Conservation (phyloP, 2,888 invertebrate genomes). For the Andrena bicolor region DNA sequence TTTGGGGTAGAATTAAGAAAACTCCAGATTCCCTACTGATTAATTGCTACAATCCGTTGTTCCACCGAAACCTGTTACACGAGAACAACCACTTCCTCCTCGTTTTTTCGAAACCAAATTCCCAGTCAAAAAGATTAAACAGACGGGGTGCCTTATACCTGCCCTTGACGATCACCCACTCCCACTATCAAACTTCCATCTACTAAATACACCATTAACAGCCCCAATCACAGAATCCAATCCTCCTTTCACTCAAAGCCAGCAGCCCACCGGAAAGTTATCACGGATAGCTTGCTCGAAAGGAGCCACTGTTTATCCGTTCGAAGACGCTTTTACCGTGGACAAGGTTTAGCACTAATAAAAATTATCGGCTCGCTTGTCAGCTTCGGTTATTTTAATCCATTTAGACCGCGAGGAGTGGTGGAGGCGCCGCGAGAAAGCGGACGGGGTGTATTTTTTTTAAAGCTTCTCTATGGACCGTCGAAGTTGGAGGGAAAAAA, state of each 20-base stretch:
- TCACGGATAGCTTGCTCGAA: slow-evolving; percentile 24
- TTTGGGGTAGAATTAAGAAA: too few relatives aligned
- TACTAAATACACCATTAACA: neutral
- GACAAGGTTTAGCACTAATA: slow-evolving; percentile 76
- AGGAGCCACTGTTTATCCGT: slow-evolving; percentile 7
- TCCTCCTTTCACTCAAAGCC: neutral
- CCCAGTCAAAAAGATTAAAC: too few relatives aligned
- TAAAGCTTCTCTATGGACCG: slow-evolving; percentile 23
- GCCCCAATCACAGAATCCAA: neutral
- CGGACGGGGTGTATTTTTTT: slow-evolving; percentile 2
- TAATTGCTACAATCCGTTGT: too few relatives aligned
- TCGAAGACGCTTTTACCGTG: slow-evolving; percentile 76
- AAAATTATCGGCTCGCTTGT: slow-evolving; percentile 71
- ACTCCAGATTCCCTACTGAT: too few relatives aligned
- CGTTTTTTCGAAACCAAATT: too few relatives aligned
- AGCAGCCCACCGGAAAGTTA: slow-evolving; percentile 25
- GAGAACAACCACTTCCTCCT: too few relatives aligned
- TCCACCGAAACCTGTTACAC: too few relatives aligned
- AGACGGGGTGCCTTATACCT: neutral
- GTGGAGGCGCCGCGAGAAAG: neutral
- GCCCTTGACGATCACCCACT: neutral
- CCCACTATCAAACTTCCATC: neutral
- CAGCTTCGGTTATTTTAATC: slow-evolving; percentile 55
- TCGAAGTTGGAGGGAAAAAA: neutral
- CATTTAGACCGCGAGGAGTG: slow-evolving; percentile 10